Evolutionary conservation across 2,797 vertebrate species (phyloP), one percentile per base, ranked within the genome.

Genomic region (Xiphorhynchus erythropygius): DNA sequence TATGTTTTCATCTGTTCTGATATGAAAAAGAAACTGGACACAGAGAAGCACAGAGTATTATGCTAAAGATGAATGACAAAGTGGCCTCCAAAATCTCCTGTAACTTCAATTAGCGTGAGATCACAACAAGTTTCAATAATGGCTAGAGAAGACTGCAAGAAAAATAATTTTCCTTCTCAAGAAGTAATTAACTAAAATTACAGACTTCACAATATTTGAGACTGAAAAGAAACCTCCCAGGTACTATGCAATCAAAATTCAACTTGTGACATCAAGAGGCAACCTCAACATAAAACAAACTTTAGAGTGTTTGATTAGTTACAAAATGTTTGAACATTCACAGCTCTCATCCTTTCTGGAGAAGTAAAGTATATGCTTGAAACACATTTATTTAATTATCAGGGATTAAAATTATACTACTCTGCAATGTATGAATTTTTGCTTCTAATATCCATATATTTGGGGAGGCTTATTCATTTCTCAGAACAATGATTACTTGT

Each of bases 1-100:
- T 89, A 71, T 42, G 78, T 86, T 95, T 94, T 95, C 42, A 69
- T 89, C 78, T 90, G 27, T 50, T 87, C 75, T 59, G 46, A 78
- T 84, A 93, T 37, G 30, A 89, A 90, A 84, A 88, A 78, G 42
- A 80, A 79, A 90, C 32, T 75, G 60, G 37, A 89, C 44, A 41
- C 5, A 57, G 53, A 83, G 47, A 75, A 35, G 33, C 21, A 62
- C 11, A 75, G 41, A 35, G 67, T 87, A 90, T 87, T 84, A 88
- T 24, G 37, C 46, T 90, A 74, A 78, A 87, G 64, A 76, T 35
- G 27, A 95, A 93, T 63, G 67, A 70, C 25, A 68, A 84, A 68
- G 55, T 18, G 9, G 42, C n/a, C 41, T 88, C 67, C 89, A 91
- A 94, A 91, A 94, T 79, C 41, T 55, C 55, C 9, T 74, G 25